Evolutionary conservation across 2,888 invertebrate species (phyloP).

Genomic region (Molorchus minor): DNA sequence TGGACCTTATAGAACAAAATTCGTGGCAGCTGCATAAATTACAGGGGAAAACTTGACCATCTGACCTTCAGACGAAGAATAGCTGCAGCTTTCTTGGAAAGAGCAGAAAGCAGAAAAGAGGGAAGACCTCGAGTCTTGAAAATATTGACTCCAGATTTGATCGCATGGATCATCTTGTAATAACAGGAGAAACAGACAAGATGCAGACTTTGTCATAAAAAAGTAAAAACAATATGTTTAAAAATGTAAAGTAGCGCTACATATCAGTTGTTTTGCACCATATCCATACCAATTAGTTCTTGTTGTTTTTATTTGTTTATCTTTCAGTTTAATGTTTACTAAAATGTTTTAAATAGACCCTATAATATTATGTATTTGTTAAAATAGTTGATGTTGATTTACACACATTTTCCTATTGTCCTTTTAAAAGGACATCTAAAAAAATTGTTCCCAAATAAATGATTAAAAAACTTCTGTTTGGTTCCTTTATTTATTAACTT

Average conservation of each 20-base stretch:
- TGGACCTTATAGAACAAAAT: slow-evolving; percentile 24
- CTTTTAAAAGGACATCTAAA: too few relatives aligned
- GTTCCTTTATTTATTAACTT: too few relatives aligned
- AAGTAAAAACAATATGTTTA: not conserved
- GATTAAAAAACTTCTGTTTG: too few relatives aligned
- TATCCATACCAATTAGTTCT: too few relatives aligned
- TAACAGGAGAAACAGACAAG: not conserved
- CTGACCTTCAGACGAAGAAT: slow-evolving; percentile 12
- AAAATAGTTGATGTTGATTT: too few relatives aligned
- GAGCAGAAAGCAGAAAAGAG: slow-evolving; percentile 8
- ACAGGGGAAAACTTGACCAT: slow-evolving; percentile 18
- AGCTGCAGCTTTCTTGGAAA: slow-evolving; percentile 9
- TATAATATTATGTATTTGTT: too few relatives aligned
- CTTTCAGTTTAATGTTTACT: too few relatives aligned
- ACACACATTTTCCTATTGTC: too few relatives aligned
- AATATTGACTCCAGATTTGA: slow-evolving; percentile 30
- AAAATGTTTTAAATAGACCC: too few relatives aligned
- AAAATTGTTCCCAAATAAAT: too few relatives aligned
- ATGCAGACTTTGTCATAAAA: not conserved
- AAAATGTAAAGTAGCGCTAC: not conserved
- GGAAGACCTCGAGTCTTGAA: slow-evolving; percentile 31
- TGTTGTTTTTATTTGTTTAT: too few relatives aligned
- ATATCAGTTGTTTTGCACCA: not conserved
- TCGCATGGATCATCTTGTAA: slow-evolving; percentile 26
- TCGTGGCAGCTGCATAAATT: too few relatives aligned